phyloP scores from a whole-genome alignment of 2,113 vertebrate species.

The Leptobrachium leishanense region DNA sequence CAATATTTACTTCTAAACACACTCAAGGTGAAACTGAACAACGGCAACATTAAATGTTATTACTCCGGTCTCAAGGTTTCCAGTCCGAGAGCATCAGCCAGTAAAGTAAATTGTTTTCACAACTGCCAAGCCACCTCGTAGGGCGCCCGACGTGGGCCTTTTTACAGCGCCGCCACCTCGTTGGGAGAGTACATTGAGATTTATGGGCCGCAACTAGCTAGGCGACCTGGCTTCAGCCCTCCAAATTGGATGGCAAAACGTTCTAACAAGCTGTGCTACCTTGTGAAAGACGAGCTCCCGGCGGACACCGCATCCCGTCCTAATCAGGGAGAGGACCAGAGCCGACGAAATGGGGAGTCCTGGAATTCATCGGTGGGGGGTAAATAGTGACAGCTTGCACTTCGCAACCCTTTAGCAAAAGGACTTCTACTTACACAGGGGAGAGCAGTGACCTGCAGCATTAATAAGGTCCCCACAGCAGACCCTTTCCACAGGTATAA shows the following conservation, averaged over 20 bases:
- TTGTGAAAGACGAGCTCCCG: conserved; percentile 10
- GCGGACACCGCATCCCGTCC: background rate
- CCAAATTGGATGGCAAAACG: conserved; percentile 37
- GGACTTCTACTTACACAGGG: background rate
- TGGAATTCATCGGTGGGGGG: conserved; percentile 19
- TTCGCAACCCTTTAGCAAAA: no score
- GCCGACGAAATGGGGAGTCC: background rate
- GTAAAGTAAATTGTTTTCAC: conserved; percentile 42
- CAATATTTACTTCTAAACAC: background rate
- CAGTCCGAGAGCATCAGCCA: conserved; percentile 18
- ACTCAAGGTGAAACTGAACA: conserved; percentile 1
- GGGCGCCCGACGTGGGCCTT: conserved; percentile 15
- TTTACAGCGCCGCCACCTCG: conserved; percentile 16
- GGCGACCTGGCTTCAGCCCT: conserved; percentile 35
- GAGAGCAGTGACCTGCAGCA: background rate
- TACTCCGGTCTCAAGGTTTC: conserved; percentile 21
- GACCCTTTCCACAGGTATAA: no score
- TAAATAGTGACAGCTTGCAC: no score
- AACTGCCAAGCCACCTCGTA: conserved; percentile 23
- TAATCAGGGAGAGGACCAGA: conserved; percentile 5
- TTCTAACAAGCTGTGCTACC: conserved; percentile 31
- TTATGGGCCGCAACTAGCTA: conserved; percentile 41
- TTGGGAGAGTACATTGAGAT: conserved; percentile 34
- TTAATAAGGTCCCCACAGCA: background rate
- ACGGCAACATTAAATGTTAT: conserved; percentile 17